Evolutionary conservation across 2,888 invertebrate genomes (phyloP).

Genomic region (Amaurobius ferox): DNA sequence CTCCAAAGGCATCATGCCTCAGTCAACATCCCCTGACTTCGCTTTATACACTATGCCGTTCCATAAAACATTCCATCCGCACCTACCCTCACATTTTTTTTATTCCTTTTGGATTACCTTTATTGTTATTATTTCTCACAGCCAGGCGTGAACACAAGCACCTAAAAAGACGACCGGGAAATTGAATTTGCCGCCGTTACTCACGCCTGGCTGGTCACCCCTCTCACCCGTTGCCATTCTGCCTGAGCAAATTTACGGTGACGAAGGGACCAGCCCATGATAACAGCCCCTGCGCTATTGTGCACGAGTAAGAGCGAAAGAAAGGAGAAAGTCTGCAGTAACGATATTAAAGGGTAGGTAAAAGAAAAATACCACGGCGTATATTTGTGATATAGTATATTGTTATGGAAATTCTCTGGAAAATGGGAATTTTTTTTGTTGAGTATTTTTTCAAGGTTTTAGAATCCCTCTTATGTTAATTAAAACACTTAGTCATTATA

Average conservation of each 20-base stretch:
- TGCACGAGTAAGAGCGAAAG: slow-evolving; percentile 19
- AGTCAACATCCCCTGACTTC: no score
- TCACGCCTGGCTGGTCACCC: slow-evolving; percentile 60
- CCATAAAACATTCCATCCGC: no score
- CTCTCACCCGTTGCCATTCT: slow-evolving; percentile 24
- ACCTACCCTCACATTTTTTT: neutral
- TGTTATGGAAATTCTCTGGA: slow-evolving; percentile 57
- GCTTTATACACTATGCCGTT: no score
- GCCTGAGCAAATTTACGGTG: slow-evolving; percentile 18
- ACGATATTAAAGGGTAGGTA: slow-evolving; percentile 59
- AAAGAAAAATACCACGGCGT: slow-evolving; percentile 11
- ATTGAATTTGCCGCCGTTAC: slow-evolving; percentile 70
- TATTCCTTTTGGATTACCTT: slow-evolving; percentile 29
- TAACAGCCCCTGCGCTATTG: slow-evolving; percentile 10
- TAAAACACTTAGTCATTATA: neutral
- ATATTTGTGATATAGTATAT: slow-evolving; percentile 39
- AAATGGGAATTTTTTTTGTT: neutral
- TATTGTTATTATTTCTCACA: slow-evolving; percentile 68
- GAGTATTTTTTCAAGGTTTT: neutral
- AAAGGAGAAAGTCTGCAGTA: slow-evolving; percentile 19
- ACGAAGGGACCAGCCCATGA: slow-evolving; percentile 8
- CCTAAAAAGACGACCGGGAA: slow-evolving; percentile 46
- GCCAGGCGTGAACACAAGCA: slow-evolving; percentile 60
- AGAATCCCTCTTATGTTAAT: neutral
- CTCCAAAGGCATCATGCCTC: no score